Evolutionary conservation across 2,113 vertebrate species (phyloP).

Genomic region (Cygnus atratus): DNA sequence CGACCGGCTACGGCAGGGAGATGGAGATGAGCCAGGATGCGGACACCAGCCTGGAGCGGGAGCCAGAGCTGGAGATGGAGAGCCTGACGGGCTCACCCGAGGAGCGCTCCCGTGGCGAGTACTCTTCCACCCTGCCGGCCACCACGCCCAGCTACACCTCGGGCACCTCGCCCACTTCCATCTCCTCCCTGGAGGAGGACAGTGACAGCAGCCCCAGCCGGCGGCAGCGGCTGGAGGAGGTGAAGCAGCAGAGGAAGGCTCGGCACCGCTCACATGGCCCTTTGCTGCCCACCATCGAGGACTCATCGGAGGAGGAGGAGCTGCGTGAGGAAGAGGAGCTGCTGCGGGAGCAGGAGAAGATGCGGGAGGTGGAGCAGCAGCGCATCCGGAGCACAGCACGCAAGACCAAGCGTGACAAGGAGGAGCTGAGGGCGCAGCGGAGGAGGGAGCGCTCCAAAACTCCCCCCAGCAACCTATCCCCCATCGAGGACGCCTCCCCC

Average conservation of each 20-base stretch:
- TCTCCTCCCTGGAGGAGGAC: constrained; percentile 97
- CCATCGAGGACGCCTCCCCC: constrained; percentile 96
- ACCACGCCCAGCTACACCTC: constrained; percentile 97
- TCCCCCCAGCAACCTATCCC: constrained; percentile 96
- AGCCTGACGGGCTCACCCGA: constrained; percentile 96
- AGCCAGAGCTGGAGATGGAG: constrained; percentile 98
- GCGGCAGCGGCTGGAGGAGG: constrained; percentile 92
- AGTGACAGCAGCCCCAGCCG: constrained; percentile 98
- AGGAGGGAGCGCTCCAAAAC: constrained; percentile 97
- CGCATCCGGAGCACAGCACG: constrained; percentile 94
- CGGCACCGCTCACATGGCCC: constrained; percentile 95
- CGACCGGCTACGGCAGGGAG: constrained; percentile 87
- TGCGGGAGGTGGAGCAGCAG: constrained; percentile 98
- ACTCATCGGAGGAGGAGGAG: constrained; percentile 97
- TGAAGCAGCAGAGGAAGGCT: constrained; percentile 97
- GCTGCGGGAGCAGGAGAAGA: constrained; percentile 95
- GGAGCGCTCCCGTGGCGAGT: constrained; percentile 93
- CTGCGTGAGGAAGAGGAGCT: constrained; percentile 97
- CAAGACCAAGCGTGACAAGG: constrained; percentile 96
- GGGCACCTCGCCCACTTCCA: constrained; percentile 94
- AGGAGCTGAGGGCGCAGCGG: constrained; percentile 94
- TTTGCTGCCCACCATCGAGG: constrained; percentile 95
- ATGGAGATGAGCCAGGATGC: constrained; percentile 87
- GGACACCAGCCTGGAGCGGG: constrained; percentile 88
- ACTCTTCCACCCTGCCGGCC: constrained; percentile 94